phyloP scores from a whole-genome alignment of 2,888 invertebrate genomes.

The Macrophya alboannulata region DNA sequence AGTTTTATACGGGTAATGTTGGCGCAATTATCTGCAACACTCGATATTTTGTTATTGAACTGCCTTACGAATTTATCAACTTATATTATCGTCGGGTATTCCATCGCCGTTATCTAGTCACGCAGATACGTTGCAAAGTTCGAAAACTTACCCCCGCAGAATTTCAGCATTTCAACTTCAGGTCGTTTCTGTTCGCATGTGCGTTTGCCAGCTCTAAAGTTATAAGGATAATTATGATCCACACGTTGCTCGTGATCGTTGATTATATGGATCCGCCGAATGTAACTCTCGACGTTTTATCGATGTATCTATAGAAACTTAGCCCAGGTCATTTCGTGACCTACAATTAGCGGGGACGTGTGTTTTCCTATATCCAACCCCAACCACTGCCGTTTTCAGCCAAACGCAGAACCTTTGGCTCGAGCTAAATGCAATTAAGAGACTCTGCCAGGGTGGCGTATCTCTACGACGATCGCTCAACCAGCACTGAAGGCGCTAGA shows the following conservation, averaged over 20 bases:
- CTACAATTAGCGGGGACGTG: constrained; percentile 42
- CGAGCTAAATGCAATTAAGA: constrained; percentile 43
- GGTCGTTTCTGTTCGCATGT: neutral
- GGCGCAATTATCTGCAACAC: neutral
- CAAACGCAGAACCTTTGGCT: constrained; percentile 3
- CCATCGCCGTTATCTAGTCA: neutral
- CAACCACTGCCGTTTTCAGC: constrained; percentile 24
- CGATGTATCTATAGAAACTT: neutral
- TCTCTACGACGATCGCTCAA: constrained; percentile 20
- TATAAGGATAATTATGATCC: neutral
- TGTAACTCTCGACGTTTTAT: neutral
- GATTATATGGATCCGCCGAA: neutral
- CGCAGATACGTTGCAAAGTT: neutral
- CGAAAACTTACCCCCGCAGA: neutral
- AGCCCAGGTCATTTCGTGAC: constrained; percentile 14
- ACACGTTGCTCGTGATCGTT: neutral
- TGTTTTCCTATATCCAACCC: constrained; percentile 27
- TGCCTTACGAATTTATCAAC: neutral
- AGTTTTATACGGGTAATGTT: neutral
- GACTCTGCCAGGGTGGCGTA: constrained; percentile 32
- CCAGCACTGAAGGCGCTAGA: constrained; percentile 39
- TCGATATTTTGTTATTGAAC: neutral
- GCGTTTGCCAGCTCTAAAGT: neutral
- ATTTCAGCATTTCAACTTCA: neutral
- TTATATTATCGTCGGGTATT: neutral